Base-by-base conservation (phyloP, 92 coral and sea anemone species). In the Epizoanthus scotinus region DNA sequence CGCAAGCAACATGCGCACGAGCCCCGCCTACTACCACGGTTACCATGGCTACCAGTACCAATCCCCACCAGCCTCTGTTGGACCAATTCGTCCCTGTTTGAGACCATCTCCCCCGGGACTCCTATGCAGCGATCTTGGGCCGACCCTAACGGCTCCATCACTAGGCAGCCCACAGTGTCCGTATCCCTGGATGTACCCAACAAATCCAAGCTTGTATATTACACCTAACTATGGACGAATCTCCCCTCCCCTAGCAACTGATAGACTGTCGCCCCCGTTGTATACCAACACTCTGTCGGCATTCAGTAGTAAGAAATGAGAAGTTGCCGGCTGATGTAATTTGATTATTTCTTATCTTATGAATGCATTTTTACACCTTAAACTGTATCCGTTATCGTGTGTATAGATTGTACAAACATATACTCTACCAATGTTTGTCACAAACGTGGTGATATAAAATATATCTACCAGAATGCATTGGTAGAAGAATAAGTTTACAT, bases 31-130 rank as follows among this genome's bases (percentile, higher is more conserved):
- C 40, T 59, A 75, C 69, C 67, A 75, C 24, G 54, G 56, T 24
- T 58, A 75, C 81, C 67, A 60, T 40, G 54, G 56, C 15, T 58
- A 75, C 81, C 67, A 60, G 24, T 21, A 21, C 15, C 34, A 60
- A 36, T 31, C 60, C 81, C 15, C 17, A 3, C 68, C 69, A 36
- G 2, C 44, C 3, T 24, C 81, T 25, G 17, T 59, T 29, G 81
- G 69, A 24, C 28, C 68, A 29, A 34, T 59, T 14, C 55, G 38
- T 21, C 47, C 81, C 47, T 75, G 55, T 75, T 60, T 75, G 55
- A 24, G 44, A 24, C 81, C 68, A 75, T 38, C 69, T 59, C 55
- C 55, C 42, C 81, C 81, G 56, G 81, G 68, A 36, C 67, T 75
- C 24, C 27, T 44, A 8, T 59, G 22, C 68, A 59, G 26, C 50